Percentiles rank a stretch among this genome's conserved stretches.
Conservation (phyloP, 1,140 invertebrate species). For the Archivesica marissinica region DNA sequence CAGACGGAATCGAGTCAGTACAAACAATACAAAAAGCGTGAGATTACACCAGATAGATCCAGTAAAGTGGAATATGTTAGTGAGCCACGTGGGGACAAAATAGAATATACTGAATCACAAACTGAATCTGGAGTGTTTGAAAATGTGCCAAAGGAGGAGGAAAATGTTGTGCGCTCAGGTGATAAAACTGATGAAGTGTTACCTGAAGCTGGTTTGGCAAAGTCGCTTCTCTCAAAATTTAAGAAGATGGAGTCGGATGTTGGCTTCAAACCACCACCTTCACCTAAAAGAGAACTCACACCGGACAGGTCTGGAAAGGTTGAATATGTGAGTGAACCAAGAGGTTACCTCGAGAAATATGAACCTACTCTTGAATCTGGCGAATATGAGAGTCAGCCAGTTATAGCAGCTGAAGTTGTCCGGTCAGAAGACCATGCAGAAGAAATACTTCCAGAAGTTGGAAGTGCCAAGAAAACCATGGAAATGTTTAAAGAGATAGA, state of each 20-base stretch:
- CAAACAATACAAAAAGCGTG: slow-evolving; percentile 65
- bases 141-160: slow-evolving; percentile 69
- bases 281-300: slow-evolving; percentile 72
- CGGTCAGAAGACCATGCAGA: slow-evolving; percentile 62
- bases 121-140: slow-evolving; percentile 73
- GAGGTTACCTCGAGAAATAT: slow-evolving; percentile 68
- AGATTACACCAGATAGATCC: slow-evolving; percentile 75
- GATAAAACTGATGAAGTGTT: slow-evolving; percentile 70
- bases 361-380: slow-evolving; percentile 71
- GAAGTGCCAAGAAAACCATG: slow-evolving; percentile 67
- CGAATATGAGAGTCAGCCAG: slow-evolving; percentile 76
- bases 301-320: slow-evolving; percentile 74
- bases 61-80: slow-evolving; percentile 73
- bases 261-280: slow-evolving; percentile 63
- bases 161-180: slow-evolving; percentile 72
- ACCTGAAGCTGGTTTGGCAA: slow-evolving; percentile 77
- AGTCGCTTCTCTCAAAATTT: slow-evolving; percentile 75
- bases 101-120: slow-evolving; percentile 69
- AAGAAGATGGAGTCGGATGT: slow-evolving; percentile 71
- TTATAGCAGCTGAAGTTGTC: slow-evolving; percentile 60
- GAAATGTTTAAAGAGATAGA: slow-evolving; percentile 71
- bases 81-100: slow-evolving; percentile 67
- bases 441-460: slow-evolving; percentile 71
- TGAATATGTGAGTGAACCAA: slow-evolving; percentile 75
- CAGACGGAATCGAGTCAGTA: slow-evolving; percentile 65